A percentile compares a stretch with the other conserved stretches of the same genome.
Evolutionary conservation across 2,888 invertebrate species (phyloP).

Genomic region (Aproaerema taeniolella): DNA sequence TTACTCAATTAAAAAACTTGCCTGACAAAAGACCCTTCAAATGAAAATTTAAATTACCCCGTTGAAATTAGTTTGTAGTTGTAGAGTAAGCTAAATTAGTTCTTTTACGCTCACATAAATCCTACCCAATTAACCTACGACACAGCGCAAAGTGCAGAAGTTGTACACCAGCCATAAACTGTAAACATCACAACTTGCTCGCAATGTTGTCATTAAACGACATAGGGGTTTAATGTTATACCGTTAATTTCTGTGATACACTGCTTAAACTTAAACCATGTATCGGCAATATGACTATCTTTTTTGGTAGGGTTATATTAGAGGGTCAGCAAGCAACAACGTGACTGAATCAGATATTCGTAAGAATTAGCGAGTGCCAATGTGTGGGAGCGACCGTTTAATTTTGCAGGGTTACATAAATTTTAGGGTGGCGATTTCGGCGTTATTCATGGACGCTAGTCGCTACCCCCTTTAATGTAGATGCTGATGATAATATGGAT

Average conservation of each 20-base stretch:
- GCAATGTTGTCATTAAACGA: slow-evolving; percentile 35
- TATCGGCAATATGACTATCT: too few relatives aligned
- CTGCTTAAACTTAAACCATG: too few relatives aligned
- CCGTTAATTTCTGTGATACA: slow-evolving; percentile 38
- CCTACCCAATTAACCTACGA: slow-evolving; percentile 30
- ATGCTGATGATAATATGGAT: slow-evolving; percentile 54
- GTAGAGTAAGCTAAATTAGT: too few relatives aligned
- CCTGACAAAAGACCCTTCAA: too few relatives aligned
- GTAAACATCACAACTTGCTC: slow-evolving; percentile 38
- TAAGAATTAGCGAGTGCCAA: slow-evolving; percentile 34
- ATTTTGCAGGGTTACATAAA: slow-evolving; percentile 58
- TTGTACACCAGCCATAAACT: slow-evolving; percentile 30
- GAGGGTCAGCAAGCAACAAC: slow-evolving; percentile 43
- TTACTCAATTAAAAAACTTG: too few relatives aligned
- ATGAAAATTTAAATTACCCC: too few relatives aligned
- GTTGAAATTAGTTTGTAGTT: too few relatives aligned
- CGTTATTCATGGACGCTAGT: slow-evolving; percentile 39
- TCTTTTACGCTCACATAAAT: too few relatives aligned
- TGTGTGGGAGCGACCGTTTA: slow-evolving; percentile 39
- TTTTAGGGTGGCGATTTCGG: slow-evolving; percentile 55
- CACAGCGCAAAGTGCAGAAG: slow-evolving; percentile 31
- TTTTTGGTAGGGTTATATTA: slow-evolving; percentile 31
- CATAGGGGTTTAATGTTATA: slow-evolving; percentile 35
- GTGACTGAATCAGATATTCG: slow-evolving; percentile 48
- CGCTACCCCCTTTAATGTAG: slow-evolving; percentile 37